Evolutionary conservation across 2,113 vertebrate species (phyloP).

Genomic region (Crypturellus undulatus): DNA sequence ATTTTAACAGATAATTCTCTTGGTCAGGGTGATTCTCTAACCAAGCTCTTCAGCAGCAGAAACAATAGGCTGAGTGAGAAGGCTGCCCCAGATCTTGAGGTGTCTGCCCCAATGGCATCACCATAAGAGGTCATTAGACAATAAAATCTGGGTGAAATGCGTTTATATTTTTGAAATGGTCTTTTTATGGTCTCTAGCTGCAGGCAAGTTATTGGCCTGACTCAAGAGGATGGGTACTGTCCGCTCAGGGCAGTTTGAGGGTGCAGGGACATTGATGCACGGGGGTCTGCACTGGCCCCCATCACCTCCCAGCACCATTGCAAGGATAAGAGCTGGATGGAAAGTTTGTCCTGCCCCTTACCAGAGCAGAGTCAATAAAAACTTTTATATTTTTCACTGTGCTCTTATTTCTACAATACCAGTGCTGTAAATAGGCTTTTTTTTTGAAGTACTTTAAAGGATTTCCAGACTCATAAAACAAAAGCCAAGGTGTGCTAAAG

Average conservation of each 20-base stretch:
- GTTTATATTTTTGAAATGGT: neutral
- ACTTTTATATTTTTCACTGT: neutral
- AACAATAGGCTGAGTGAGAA: neutral
- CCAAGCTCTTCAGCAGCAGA: neutral
- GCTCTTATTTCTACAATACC: neutral
- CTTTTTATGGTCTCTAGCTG: neutral
- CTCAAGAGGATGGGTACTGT: neutral
- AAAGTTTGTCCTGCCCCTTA: neutral
- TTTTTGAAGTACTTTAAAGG: neutral
- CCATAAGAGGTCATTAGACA: neutral
- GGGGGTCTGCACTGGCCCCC: neutral
- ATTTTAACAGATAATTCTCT: neutral
- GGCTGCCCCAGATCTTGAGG: neutral
- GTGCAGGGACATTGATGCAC: fast-evolving
- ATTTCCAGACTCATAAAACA: neutral
- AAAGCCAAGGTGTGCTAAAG: neutral
- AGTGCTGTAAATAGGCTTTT: neutral
- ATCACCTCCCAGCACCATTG: neutral
- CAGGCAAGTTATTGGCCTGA: neutral
- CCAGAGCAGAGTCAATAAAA: neutral
- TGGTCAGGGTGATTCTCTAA: neutral
- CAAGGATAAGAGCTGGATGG: neutral
- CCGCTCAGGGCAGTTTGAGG: neutral
- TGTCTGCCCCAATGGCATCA: neutral
- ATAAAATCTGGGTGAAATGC: neutral